Evolutionary conservation across 37 sponge, comb jelly and placozoan species (phyloP).

Genomic region (Dysidea cf. avara): DNA sequence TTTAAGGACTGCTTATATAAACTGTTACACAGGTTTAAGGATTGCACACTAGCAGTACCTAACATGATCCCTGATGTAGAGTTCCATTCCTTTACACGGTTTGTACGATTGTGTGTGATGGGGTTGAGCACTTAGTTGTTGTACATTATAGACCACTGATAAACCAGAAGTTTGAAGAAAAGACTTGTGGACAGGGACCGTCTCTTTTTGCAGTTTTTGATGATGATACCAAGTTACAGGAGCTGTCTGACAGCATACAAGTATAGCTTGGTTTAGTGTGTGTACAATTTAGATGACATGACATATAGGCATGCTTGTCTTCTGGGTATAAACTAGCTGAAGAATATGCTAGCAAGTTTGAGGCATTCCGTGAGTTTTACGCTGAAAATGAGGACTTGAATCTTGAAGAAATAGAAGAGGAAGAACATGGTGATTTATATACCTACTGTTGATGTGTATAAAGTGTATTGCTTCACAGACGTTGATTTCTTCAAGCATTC

Average conservation of each 20-base stretch:
- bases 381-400: slow-evolving; percentile 80
- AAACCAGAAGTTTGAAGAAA: slow-evolving; percentile 87
- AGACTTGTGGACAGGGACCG: slow-evolving; percentile 88
- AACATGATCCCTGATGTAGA: slow-evolving; percentile 77
- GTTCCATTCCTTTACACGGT: slow-evolving; percentile 94
- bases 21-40: slow-evolving; percentile 62
- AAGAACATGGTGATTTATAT: slow-evolving; percentile 77
- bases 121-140: background rate
- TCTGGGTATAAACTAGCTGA: slow-evolving; percentile 75
- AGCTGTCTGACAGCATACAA: slow-evolving; percentile 47
- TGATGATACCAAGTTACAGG: slow-evolving; percentile 71
- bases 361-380: slow-evolving; percentile 86
- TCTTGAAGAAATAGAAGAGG: slow-evolving; percentile 54
- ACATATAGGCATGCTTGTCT: slow-evolving; percentile 24
- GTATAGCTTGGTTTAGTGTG: slow-evolving; percentile 19
- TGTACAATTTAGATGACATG: background rate
- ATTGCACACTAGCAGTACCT: slow-evolving; percentile 80
- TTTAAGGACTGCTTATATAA: slow-evolving; percentile 63
- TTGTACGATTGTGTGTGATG: background rate
- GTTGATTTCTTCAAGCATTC: slow-evolving; percentile 82
- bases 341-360: slow-evolving; percentile 89
- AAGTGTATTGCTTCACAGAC: slow-evolving; percentile 51
- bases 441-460: background rate
- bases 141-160: slow-evolving; percentile 78
- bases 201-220: slow-evolving; percentile 80